A percentile compares a stretch with the other conserved stretches of the same genome.
Conservation (phyloP, 2,113 vertebrate genomes). For the Syngnathus typhle region DNA sequence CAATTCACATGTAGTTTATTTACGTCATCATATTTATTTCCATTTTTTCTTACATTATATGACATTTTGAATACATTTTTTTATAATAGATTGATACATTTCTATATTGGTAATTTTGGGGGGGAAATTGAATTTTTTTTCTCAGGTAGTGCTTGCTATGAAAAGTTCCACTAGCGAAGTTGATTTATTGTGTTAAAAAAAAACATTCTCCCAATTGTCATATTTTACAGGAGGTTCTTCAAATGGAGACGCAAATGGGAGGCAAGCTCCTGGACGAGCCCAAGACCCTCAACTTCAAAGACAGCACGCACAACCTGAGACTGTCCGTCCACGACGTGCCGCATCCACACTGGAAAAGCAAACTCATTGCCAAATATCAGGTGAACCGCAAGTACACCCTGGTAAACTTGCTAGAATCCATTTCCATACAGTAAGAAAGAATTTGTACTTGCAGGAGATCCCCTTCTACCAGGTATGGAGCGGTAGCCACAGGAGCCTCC, state of each 20-base stretch:
- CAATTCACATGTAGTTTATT: no score
- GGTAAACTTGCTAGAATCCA: neutral
- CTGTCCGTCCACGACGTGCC: conserved; percentile 86
- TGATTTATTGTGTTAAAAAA: neutral
- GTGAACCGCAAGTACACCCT: conserved; percentile 52
- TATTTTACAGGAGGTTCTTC: conserved; percentile 81
- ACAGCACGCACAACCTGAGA: conserved; percentile 90
- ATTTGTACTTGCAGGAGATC: conserved; percentile 76
- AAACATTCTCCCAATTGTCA: neutral
- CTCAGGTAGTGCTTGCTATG: no score
- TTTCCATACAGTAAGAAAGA: neutral
- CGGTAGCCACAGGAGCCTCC: conserved; percentile 84
- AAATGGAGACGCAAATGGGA: conserved; percentile 89
- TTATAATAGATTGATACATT: no score
- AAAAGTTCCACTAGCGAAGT: neutral
- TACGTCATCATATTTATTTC: neutral
- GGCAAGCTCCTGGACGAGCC: conserved; percentile 92
- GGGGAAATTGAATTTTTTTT: neutral
- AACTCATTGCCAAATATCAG: conserved; percentile 91
- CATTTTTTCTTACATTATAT: neutral
- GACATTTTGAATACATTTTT: neutral
- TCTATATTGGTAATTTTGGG: neutral
- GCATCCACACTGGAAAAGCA: conserved; percentile 91
- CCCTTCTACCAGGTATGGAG: conserved; percentile 93
- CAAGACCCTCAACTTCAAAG: conserved; percentile 90